Evolutionary conservation across 2,888 invertebrate genomes (phyloP).

Genomic region (Notocelia uddmanniana): DNA sequence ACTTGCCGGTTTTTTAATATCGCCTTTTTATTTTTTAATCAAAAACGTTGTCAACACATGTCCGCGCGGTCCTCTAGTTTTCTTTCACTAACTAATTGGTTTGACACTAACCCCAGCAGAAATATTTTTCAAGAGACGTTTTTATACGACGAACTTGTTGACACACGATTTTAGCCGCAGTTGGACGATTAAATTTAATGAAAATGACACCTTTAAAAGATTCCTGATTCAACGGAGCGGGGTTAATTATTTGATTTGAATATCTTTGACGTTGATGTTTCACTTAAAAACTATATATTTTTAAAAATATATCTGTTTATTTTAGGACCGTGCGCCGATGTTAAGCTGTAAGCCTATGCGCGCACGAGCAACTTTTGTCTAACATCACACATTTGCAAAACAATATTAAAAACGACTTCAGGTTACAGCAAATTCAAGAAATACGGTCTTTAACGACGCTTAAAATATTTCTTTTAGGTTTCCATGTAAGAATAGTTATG

Average conservation of each 20-base stretch:
- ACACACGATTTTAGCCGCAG: slow-evolving; percentile 59
- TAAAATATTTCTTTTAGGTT: too few relatives aligned
- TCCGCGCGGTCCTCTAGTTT: slow-evolving; percentile 71
- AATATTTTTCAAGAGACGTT: slow-evolving; percentile 64
- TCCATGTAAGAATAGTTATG: too few relatives aligned
- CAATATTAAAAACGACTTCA: neutral
- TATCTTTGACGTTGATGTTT: slow-evolving; percentile 40
- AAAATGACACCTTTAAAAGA: slow-evolving; percentile 65
- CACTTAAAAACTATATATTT: slow-evolving; percentile 32
- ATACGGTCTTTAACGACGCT: too few relatives aligned
- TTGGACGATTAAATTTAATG: slow-evolving; percentile 61
- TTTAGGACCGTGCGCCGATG: slow-evolving; percentile 7
- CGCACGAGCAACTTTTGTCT: too few relatives aligned
- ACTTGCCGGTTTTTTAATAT: slow-evolving; percentile 54
- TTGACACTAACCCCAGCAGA: slow-evolving; percentile 73
- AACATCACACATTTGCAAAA: slow-evolving; percentile 4
- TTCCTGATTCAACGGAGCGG: slow-evolving; percentile 41
- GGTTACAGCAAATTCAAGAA: too few relatives aligned
- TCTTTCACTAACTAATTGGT: slow-evolving; percentile 83
- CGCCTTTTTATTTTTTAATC: slow-evolving; percentile 57
- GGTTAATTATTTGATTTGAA: slow-evolving; percentile 48
- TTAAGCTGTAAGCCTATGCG: too few relatives aligned
- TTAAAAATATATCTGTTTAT: slow-evolving; percentile 9
- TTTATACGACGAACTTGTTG: slow-evolving; percentile 65
- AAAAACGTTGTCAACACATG: slow-evolving; percentile 71